Evolutionary conservation across 2,113 vertebrate species (phyloP).

Genomic region (Phalacrocorax aristotelis): DNA sequence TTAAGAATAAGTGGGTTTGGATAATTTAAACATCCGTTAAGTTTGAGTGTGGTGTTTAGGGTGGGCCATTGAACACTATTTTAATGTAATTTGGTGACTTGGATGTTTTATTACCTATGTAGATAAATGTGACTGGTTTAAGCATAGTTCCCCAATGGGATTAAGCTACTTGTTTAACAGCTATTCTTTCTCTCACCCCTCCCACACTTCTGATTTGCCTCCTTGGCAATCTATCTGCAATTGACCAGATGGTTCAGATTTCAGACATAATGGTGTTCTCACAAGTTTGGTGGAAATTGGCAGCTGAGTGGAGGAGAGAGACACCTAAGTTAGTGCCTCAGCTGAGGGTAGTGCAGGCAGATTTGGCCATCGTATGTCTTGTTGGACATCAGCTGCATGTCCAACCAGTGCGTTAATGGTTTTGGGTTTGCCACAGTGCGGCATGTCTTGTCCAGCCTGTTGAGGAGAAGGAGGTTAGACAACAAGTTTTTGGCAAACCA

Average conservation of each 20-base stretch:
- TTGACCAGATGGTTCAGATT: slow-evolving; percentile 35
- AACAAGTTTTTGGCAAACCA: background rate
- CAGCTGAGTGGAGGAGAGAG: background rate
- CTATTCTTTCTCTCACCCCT: background rate
- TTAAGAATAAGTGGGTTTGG: background rate
- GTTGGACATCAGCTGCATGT: background rate
- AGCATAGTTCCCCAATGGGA: background rate
- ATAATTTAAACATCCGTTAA: background rate
- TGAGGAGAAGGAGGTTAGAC: background rate
- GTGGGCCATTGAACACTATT: background rate
- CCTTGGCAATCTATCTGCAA: background rate
- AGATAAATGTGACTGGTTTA: background rate
- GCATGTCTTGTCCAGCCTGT: background rate
- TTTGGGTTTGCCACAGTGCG: background rate
- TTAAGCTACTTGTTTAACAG: background rate
- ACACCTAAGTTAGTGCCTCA: background rate
- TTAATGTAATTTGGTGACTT: background rate
- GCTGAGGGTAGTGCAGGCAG: background rate
- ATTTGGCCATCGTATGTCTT: background rate
- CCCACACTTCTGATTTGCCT: slow-evolving; percentile 18
- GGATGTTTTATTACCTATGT: background rate
- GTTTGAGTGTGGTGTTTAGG: background rate
- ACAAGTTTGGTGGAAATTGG: background rate
- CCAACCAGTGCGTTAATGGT: background rate
- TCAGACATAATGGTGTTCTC: background rate